Evolutionary conservation across 2,888 invertebrate species (phyloP), one percentile per base, ranked within the genome.

Genomic region (Myathropa florea): DNA sequence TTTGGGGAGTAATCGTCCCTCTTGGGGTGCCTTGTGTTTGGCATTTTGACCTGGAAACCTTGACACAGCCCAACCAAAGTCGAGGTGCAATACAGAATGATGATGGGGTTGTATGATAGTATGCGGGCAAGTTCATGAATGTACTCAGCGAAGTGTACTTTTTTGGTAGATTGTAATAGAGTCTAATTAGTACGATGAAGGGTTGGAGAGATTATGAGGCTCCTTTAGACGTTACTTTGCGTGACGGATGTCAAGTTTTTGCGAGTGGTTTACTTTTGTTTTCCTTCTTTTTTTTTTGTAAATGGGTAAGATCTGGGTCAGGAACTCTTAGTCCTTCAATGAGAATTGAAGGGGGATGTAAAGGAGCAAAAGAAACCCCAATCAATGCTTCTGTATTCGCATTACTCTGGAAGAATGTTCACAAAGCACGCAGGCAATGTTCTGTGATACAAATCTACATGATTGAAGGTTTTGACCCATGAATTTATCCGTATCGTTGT

Each of bases 41-140:
- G 53, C 76, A 59, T 82, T 65, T 76, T 65, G 76, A 76, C 76
- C 76, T 65, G 26, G 24, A 76, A 64, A 82, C 70, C 59, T 76
- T 82, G 75, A 76, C 64, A 23, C n/a, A 23, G 26, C 63, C 28
- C n/a, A 53, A 6, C n/a, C n/a, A 39, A 46, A 18, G 18, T 46
- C 46, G 46, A 46, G 18, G 46, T 46, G 46, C 46, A 1, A 7
- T 3, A 1, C 9, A 6, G n/a, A 7, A 14, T 30, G 30, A 39
- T n/a, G 4, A n/a, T 4, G 39, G n/a, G 4, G 18, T 18, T 7
- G 18, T 3, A 7, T 2, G 18, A 7, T 18, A 46, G n/a, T n/a
- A 33, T 12, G n/a, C n/a, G 9, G 33, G 33, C 33, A 33, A 18
- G 46, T 46, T 46, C 18, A 46, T 46, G 46, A 18, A 46, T 46